A percentile compares a stretch with the other conserved stretches of the same genome.
Conservation (phyloP, 2,888 invertebrate genomes). For the Meiosimyza decipiens region DNA sequence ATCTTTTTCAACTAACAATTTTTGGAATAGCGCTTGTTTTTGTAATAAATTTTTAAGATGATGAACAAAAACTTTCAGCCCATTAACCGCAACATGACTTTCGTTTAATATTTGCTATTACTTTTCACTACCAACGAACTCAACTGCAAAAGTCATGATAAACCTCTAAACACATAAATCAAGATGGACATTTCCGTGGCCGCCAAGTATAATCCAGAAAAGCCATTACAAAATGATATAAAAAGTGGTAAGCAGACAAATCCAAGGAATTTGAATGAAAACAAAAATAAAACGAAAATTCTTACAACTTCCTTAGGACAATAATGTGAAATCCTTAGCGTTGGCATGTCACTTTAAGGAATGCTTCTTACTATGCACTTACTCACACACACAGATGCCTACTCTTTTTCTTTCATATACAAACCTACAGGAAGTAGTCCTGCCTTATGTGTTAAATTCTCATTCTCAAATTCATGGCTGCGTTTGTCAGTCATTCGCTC, state of each 20-base stretch:
- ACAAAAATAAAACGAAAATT: not conserved
- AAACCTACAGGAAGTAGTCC: not conserved
- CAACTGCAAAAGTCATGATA: not conserved
- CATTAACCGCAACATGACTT: no score
- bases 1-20: no score
- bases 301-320: constrained; percentile 4
- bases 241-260: no score
- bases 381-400: constrained; percentile 32
- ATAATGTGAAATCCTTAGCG: constrained; percentile 19
- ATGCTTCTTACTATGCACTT: constrained; percentile 37
- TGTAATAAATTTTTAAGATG: no score
- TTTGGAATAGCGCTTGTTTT: no score
- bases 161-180: constrained; percentile 3
- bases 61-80: no score
- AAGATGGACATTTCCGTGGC: constrained; percentile 16
- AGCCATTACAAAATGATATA: no score
- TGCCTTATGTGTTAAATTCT: not conserved
- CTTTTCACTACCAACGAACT: not conserved
- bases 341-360: constrained; percentile 41
- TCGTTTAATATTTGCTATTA: not conserved
- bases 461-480: no score
- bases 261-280: not conserved
- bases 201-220: not conserved
- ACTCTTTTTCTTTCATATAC: constrained; percentile 21
- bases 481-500: not conserved